Conservation (phyloP, 2,888 invertebrate species). For the Trissolcus brochymenae region DNA sequence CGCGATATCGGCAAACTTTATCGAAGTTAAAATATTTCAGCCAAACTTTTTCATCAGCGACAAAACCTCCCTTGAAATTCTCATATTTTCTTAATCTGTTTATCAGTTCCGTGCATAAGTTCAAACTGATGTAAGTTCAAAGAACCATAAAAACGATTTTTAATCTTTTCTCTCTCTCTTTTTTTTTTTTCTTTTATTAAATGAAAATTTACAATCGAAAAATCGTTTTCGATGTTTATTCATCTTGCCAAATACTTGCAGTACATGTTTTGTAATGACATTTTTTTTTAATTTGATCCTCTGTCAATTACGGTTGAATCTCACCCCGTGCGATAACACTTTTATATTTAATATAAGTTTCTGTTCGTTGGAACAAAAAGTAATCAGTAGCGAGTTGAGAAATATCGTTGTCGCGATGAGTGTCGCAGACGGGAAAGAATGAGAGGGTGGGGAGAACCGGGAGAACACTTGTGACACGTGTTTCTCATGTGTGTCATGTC, state of each 20-base stretch:
- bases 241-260: too few species aligned
- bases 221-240: not conserved
- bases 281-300: not conserved
- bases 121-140: too few species aligned
- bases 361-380: conserved; percentile 11
- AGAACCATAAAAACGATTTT: too few species aligned
- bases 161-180: too few species aligned
- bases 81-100: conserved; percentile 16
- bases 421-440: conserved; percentile 31
- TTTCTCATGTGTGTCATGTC: conserved; percentile 68
- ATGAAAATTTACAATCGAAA: not conserved
- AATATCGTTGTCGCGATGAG: conserved; percentile 24
- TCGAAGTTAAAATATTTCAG: conserved; percentile 22
- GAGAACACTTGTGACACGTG: conserved; percentile 70
- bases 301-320: not conserved
- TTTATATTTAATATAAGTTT: conserved; percentile 13
- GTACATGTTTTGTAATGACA: too few species aligned
- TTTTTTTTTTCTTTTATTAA: not conserved
- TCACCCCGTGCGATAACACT: conserved; percentile 17
- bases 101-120: not conserved
- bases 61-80: conserved; percentile 13
- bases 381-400: conserved; percentile 37
- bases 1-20: conserved; percentile 12
- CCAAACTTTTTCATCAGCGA: conserved; percentile 24
- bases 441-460: conserved; percentile 40